Evolutionary conservation across 1,140 invertebrate genomes (phyloP), one percentile per base, ranked within the genome.

Genomic region (Frieseomelitta varia): DNA sequence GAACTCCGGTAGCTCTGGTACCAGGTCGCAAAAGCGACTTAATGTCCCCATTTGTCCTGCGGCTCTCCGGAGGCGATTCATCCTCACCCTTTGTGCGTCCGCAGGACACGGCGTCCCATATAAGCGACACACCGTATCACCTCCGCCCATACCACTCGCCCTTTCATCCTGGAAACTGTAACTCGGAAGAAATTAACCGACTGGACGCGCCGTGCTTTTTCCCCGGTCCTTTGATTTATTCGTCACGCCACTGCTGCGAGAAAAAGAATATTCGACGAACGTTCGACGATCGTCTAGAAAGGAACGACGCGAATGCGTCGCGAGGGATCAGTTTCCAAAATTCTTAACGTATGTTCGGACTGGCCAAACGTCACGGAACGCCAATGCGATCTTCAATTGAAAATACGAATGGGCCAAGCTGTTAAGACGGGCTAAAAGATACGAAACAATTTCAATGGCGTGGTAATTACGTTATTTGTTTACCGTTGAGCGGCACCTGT

Each of bases 31-130:
- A 91, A 91, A 89, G 85, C 87, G 87, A 90, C 90, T 89, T 91
- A 91, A 91, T 91, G 90, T 91, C 86, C 88, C 87, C 91, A 91
- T 91, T 91, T 91, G 91, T 91, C 90, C 90, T 85, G 87, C 63
- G 79, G 87, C 84, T 91, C 86, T 85, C 91, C 90, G 91, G 91
- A 91, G 86, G 89, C 90, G 87, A 91, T 91, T 89, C 89, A 91
- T 91, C 88, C 87, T 91, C 90, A 61, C 85, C 90, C 84, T 91
- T 90, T 91, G 83, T 88, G 84, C 79, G 73, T 85, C 68, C 84
- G 83, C 79, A 53, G 84, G 75, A 88, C 79, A 82, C 39, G 69
- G 51, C 87, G 67, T 86, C 84, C 84, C 87, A 71, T 83, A 89
- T 88, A 89, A 89, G 86, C 88, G 88, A 87, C 88, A 85, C 85